Evolutionary conservation across 2,797 vertebrate species (phyloP).

Genomic region (Aeoliscus strigatus): DNA sequence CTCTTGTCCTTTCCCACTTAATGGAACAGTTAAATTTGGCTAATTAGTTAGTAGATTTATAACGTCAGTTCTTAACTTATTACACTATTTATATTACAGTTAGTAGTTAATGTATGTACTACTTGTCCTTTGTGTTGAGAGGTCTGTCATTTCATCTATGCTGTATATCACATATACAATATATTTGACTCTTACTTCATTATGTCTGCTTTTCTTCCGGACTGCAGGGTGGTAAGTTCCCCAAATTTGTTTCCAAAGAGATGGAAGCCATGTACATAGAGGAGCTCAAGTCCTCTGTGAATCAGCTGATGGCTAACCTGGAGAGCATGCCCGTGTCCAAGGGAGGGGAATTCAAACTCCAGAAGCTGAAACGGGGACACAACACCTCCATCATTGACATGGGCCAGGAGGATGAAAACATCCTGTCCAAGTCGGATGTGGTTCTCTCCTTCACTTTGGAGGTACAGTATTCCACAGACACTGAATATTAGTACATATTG

Average conservation of each 20-base stretch:
- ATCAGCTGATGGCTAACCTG: slow-evolving; percentile 97
- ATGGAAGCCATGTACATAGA: slow-evolving; percentile 99
- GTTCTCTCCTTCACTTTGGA: slow-evolving; percentile 95
- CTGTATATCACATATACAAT: too few species aligned
- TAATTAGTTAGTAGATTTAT: too few species aligned
- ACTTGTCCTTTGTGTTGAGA: too few species aligned
- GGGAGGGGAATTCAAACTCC: slow-evolving; percentile 97
- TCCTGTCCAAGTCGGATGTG: slow-evolving; percentile 97
- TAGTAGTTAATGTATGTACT: too few species aligned
- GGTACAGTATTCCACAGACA: too few species aligned
- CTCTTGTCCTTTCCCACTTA: too few species aligned
- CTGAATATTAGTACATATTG: too few species aligned
- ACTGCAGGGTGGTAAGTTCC: slow-evolving; percentile 93
- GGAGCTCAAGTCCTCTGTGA: slow-evolving; percentile 95
- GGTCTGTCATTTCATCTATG: too few species aligned
- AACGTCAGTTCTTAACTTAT: too few species aligned
- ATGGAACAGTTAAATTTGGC: too few species aligned
- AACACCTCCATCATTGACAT: slow-evolving; percentile 99
- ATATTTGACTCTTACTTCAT: too few species aligned
- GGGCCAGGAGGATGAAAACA: slow-evolving; percentile 98
- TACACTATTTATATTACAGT: too few species aligned
- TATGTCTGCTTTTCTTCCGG: slow-evolving; percentile 12
- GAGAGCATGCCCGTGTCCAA: slow-evolving; percentile 99
- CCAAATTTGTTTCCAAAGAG: slow-evolving; percentile 96
- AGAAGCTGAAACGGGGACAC: slow-evolving; percentile 95